Evolutionary conservation across 1,140 invertebrate species (phyloP).

Genomic region (Hypsibius dujardini): DNA sequence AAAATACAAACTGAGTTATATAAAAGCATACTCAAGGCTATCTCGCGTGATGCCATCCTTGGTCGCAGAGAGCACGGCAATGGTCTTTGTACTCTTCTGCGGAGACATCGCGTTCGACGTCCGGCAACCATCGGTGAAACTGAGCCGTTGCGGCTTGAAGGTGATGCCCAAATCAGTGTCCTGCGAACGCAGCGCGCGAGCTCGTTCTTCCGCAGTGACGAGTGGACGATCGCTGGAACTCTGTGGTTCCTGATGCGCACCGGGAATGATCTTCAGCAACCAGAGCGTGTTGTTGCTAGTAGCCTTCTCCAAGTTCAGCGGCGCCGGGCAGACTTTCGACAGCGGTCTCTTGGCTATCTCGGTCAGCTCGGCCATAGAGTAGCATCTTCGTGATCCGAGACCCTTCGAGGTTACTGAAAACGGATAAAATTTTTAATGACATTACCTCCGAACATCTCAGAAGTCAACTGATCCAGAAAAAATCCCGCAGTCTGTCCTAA

Average conservation of each 20-base stretch:
- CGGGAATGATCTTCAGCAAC: not conserved
- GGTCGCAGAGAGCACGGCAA: too few species aligned
- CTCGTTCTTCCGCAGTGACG: not conserved
- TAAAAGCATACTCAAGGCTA: not conserved
- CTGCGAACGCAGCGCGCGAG: not conserved
- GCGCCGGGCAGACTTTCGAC: not conserved
- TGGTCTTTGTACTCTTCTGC: not conserved
- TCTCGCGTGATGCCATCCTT: not conserved
- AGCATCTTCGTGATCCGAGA: not conserved
- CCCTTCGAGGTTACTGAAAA: not conserved
- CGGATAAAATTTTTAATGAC: not conserved
- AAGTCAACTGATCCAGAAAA: not conserved
- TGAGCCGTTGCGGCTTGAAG: conserved; percentile 56
- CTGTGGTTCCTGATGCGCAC: not conserved
- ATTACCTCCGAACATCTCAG: not conserved
- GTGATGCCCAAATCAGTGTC: conserved; percentile 42
- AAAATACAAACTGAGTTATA: not conserved
- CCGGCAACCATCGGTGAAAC: conserved; percentile 59
- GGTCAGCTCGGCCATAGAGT: not conserved
- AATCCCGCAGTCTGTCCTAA: not conserved
- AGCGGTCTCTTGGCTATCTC: not conserved
- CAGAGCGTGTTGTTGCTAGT: not conserved
- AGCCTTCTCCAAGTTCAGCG: not conserved
- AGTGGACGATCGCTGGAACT: not conserved
- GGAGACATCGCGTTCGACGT: not conserved